Conservation (phyloP, 2,888 invertebrate species). For the Cosmia pyralina region DNA sequence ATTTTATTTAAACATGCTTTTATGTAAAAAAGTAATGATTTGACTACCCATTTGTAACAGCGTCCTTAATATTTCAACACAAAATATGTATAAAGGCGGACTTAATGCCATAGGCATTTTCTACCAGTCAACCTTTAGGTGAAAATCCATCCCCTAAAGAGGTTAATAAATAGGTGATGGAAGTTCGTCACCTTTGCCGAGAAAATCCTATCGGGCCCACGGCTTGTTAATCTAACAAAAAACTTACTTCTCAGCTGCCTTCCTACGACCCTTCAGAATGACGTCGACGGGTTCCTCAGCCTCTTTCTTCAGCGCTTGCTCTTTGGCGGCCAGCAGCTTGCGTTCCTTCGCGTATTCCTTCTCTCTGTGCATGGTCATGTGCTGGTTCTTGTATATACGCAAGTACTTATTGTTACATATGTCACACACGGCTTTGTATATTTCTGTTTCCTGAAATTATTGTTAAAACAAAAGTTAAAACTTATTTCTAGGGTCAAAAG, state of each 20-base stretch:
- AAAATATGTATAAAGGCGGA: no score
- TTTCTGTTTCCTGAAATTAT: constrained; percentile 82
- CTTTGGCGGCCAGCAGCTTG: constrained; percentile 60
- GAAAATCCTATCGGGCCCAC: neutral
- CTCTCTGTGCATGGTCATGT: constrained; percentile 87
- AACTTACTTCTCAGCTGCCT: constrained; percentile 81
- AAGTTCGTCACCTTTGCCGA: neutral
- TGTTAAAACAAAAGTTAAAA: neutral
- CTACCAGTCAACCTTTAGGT: no score
- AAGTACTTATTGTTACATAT: constrained; percentile 87
- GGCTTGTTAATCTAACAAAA: neutral
- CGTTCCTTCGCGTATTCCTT: constrained; percentile 69
- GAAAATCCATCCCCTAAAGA: neutral
- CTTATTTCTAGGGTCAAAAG: neutral
- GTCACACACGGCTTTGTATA: constrained; percentile 87
- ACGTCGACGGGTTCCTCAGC: constrained; percentile 39
- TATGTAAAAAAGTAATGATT: no score
- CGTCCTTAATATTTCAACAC: no score
- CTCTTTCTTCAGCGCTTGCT: constrained; percentile 62
- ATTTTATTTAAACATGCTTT: no score
- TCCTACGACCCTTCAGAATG: constrained; percentile 68
- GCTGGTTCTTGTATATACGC: constrained; percentile 90
- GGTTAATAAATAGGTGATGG: neutral
- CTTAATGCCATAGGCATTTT: no score
- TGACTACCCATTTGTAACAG: no score